A percentile compares a stretch with the other conserved stretches of the same genome.
Evolutionary conservation across 2,888 invertebrate genomes (phyloP).

Genomic region (Desoria tigrina): DNA sequence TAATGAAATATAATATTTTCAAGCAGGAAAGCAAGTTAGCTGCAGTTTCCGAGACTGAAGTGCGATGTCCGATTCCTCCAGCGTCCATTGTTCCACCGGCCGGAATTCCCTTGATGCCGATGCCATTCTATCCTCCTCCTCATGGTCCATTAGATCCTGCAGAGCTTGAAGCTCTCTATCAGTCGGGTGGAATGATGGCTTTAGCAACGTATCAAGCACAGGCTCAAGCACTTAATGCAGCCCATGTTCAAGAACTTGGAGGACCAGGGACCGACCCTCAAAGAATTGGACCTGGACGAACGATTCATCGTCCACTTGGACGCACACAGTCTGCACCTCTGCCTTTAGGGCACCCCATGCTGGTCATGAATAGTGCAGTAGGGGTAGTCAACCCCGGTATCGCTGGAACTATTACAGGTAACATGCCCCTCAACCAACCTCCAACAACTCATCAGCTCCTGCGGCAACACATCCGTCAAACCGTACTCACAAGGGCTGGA

Average conservation of each 20-base stretch:
- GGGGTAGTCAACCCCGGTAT: conserved; percentile 56
- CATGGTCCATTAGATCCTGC: conserved; percentile 57
- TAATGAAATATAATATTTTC: neutral
- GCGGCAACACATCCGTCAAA: conserved; percentile 79
- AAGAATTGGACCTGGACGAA: conserved; percentile 40
- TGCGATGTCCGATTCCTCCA: conserved; percentile 70
- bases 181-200: conserved; percentile 54
- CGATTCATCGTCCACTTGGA: conserved; percentile 73
- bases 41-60: conserved; percentile 75
- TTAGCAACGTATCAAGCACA: conserved; percentile 48
- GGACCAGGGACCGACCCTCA: conserved; percentile 28
- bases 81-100: conserved; percentile 55
- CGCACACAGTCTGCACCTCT: conserved; percentile 93
- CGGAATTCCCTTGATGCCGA: conserved; percentile 61
- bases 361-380: conserved; percentile 56
- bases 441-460: conserved; percentile 50
- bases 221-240: conserved; percentile 55
- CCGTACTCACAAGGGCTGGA: conserved; percentile 70
- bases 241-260: conserved; percentile 39
- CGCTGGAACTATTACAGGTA: conserved; percentile 45
- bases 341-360: conserved; percentile 84
- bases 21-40: conserved; percentile 61
- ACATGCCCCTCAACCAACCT: conserved; percentile 54
- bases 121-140: conserved; percentile 71
- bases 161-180: conserved; percentile 57